phyloP scores from a whole-genome alignment of 1,140 invertebrate species.

The Bradysia coprophila region DNA sequence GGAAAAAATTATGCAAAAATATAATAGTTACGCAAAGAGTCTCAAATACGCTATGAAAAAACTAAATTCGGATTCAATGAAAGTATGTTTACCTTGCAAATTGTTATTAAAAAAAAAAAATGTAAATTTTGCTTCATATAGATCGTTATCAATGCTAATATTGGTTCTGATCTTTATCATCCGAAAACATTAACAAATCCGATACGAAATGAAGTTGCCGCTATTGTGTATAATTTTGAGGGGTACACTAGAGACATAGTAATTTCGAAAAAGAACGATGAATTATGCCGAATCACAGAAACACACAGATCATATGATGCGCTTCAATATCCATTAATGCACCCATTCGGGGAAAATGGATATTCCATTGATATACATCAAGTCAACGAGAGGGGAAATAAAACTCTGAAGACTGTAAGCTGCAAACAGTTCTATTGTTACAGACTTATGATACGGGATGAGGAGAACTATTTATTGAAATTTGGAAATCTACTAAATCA shows the following conservation, averaged over 20 bases:
- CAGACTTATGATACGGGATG: constrained; percentile 7
- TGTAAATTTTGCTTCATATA: too few relatives aligned
- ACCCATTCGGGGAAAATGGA: constrained; percentile 24
- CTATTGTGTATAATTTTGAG: constrained; percentile 17
- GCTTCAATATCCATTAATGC: constrained; percentile 26
- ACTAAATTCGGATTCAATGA: constrained; percentile 14
- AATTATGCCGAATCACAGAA: constrained; percentile 12
- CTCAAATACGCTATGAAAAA: constrained; percentile 20
- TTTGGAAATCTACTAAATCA: constrained; percentile 12
- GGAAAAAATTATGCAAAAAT: constrained; percentile 18
- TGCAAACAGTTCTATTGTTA: too few relatives aligned
- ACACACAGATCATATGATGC: constrained; percentile 23
- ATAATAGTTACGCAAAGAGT: constrained; percentile 14
- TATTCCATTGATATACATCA: constrained; percentile 17
- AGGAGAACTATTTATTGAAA: constrained; percentile 9
- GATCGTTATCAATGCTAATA: constrained; percentile 21
- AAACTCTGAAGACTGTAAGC: too few relatives aligned
- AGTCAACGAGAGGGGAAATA: too few relatives aligned
- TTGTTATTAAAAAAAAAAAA: too few relatives aligned
- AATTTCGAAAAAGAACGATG: constrained; percentile 5
- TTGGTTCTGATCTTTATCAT: constrained; percentile 22
- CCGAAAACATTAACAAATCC: constrained; percentile 23
- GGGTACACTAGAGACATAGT: constrained; percentile 8
- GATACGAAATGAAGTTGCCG: constrained; percentile 20
- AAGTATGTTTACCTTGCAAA: too few relatives aligned